Evolutionary conservation across 2,888 invertebrate genomes (phyloP), one percentile per base, ranked within the genome.

Genomic region (Andrena chrysosceles): DNA sequence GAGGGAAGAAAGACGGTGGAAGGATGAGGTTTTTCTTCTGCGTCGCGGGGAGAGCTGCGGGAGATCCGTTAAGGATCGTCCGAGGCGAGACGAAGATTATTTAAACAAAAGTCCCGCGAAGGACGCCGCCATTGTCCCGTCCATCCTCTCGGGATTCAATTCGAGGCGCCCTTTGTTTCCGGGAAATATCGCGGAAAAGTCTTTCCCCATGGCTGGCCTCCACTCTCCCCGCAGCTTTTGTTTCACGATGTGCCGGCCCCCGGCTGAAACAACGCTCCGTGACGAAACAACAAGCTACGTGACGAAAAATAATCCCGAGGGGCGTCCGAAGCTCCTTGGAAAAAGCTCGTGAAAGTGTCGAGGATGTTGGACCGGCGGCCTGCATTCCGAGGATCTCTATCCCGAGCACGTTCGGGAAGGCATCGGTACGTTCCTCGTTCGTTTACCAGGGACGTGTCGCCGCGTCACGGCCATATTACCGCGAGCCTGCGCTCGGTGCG

Each of bases 31-130:
- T 49, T 60, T 59, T 35, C 59, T 52, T 72, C 52, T 26, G 29
- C 2, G 52, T 29, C 54, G 49, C 64, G 35, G 42, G 13, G 52
- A 26, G 42, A 48, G 54, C 20, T 62, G 29, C 42, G 31, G 7
- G 7, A 10, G 10, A 13, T 64, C 54, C 63, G 54, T 31, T 29
- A 54, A 68, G 26, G 33, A 64, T 56, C 64, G 64, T 35, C 35
- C 70, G 1, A 0, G 35, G n/a, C 23, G 67, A 52, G 67, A 42
- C n/a, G 23, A 42, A 67, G 66, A 62, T 80, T 78, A 67, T 79
- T 79, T 79, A 80, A 79, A 78, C 62, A 80, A 78, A 80, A 78
- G 66, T 78, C 20, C 31, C 1, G 5, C 56, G 29, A 10, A 31
- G 52, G 20, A 8, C 1, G 26, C 6, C 35, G 5, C 49, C 48